phyloP scores from a whole-genome alignment of 2,888 invertebrate species.

The Leptarthrus brevirostris region DNA sequence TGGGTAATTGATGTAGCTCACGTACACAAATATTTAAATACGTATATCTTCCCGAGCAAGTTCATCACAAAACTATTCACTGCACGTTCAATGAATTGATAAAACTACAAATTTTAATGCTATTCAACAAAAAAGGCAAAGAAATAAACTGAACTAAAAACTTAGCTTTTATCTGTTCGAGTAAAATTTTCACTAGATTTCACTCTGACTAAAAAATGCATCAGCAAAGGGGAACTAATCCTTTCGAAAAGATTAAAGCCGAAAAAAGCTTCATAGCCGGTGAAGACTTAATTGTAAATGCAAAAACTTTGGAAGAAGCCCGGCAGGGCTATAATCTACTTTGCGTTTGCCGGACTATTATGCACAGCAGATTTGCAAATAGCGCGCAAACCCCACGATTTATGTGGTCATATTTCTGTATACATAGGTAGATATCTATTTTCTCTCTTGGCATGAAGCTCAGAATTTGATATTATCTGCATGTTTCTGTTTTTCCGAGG shows the following conservation, averaged over 20 bases:
- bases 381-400: constrained; percentile 17
- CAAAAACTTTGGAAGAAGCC: background rate
- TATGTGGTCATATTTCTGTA: constrained; percentile 39
- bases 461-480: constrained; percentile 29
- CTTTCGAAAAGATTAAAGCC: constrained; percentile 21
- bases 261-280: background rate
- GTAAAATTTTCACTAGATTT: constrained; percentile 16
- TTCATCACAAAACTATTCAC: too few relatives aligned
- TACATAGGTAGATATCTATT: too few relatives aligned
- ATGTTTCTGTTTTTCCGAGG: background rate
- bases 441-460: background rate
- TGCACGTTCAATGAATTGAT: too few relatives aligned
- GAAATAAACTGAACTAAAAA: too few relatives aligned
- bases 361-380: constrained; percentile 39
- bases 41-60: too few relatives aligned
- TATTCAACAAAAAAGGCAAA: too few relatives aligned
- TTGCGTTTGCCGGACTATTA: constrained; percentile 23
- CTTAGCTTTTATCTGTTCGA: constrained; percentile 14
- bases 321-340: constrained; percentile 15
- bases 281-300: constrained; percentile 27
- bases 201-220: constrained; percentile 17
- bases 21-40: too few relatives aligned
- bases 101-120: too few relatives aligned
- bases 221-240: constrained; percentile 37
- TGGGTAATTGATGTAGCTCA: too few relatives aligned